phyloP scores from a whole-genome alignment of 35 echinoderm and acorn worm species.

The Ophioderma brevispina region DNA sequence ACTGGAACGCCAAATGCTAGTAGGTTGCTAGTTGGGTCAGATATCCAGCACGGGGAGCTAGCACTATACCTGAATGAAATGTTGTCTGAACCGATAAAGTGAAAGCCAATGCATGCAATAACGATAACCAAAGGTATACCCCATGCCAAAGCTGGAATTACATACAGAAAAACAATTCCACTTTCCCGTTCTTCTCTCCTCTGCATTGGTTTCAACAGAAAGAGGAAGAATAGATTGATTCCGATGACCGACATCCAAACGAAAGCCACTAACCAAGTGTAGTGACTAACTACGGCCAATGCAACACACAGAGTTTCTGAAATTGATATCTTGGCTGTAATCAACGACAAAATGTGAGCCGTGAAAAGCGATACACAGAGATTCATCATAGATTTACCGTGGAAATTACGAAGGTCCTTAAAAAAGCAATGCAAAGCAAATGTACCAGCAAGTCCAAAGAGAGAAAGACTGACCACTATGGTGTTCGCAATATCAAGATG shows the following conservation, averaged over 20 bases:
- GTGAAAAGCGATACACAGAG: not conserved
- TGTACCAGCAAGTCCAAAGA: not conserved
- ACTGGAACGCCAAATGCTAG: not conserved
- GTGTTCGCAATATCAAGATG: not conserved
- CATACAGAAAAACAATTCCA: not conserved
- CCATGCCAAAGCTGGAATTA: not conserved
- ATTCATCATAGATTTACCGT: not conserved
- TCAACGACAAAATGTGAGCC: not conserved
- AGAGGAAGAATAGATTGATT: not conserved
- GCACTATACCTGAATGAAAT: not conserved
- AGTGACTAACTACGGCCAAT: not conserved
- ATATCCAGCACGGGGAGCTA: not conserved
- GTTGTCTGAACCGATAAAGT: not conserved
- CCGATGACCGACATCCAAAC: not conserved
- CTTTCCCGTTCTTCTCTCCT: not conserved
- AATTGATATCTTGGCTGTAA: not conserved
- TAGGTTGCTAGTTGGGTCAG: not conserved
- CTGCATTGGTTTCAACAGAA: not conserved
- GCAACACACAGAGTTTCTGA: not conserved
- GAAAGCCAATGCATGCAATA: not conserved
- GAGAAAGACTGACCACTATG: not conserved
- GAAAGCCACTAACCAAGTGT: not conserved
- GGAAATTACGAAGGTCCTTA: not conserved
- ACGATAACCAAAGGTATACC: not conserved
- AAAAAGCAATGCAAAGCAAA: not conserved